Conservation (phyloP, 2,888 invertebrate genomes). For the Brachylomia viminalis region DNA sequence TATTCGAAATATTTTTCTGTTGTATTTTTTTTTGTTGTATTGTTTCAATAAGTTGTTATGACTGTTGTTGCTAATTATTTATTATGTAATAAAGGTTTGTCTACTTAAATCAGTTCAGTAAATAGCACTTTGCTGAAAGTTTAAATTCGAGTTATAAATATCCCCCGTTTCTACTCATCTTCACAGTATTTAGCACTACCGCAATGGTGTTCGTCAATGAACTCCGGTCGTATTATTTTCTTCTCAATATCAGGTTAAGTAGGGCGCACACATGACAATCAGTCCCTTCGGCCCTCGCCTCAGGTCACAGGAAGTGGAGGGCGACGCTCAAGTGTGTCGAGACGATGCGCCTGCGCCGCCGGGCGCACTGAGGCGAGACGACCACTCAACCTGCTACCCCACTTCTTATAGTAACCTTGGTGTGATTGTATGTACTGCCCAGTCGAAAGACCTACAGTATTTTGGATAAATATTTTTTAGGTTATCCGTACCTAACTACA, state of each 20-base stretch:
- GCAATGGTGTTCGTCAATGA: neutral
- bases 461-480: neutral
- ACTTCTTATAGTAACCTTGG: conserved; percentile 60
- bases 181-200: neutral
- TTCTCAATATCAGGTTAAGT: conserved; percentile 62
- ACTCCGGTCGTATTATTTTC: conserved; percentile 37
- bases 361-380: conserved; percentile 53
- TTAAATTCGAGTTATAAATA: neutral
- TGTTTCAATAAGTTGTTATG: neutral
- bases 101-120: neutral
- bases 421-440: conserved; percentile 10
- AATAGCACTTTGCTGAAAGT: neutral
- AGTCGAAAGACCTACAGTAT: neutral
- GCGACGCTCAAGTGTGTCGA: conserved; percentile 65
- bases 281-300: conserved; percentile 58
- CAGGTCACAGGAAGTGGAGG: conserved; percentile 57
- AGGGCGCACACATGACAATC: conserved; percentile 60
- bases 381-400: conserved; percentile 63
- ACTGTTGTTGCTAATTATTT: neutral
- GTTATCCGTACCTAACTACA: neutral
- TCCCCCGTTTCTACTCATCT: neutral
- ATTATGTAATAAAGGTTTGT: no score
- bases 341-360: conserved; percentile 54
- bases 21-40: neutral
- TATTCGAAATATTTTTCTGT: neutral